Evolutionary conservation across 2,113 vertebrate species (phyloP).

Genomic region (Nyctereutes procyonoides): DNA sequence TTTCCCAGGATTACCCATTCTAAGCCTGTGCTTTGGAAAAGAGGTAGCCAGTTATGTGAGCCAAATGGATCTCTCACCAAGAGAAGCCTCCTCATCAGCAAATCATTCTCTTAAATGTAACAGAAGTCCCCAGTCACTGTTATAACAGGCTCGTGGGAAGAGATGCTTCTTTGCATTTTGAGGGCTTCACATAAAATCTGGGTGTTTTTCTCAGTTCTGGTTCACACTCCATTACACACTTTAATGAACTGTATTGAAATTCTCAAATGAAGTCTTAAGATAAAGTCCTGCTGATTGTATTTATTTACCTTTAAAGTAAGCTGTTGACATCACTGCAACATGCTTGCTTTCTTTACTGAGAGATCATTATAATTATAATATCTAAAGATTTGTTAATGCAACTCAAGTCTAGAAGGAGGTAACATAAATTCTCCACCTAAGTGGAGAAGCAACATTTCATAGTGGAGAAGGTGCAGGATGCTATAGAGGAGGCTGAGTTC

Average conservation of each 20-base stretch:
- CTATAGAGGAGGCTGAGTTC: background rate
- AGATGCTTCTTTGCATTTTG: constrained; percentile 31
- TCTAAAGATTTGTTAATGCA: background rate
- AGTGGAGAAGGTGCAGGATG: background rate
- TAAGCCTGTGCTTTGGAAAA: background rate
- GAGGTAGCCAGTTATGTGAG: background rate
- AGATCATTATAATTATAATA: background rate
- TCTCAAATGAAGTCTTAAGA: constrained; percentile 30
- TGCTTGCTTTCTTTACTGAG: background rate
- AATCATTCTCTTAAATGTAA: background rate
- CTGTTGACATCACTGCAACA: background rate
- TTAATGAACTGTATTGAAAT: constrained; percentile 41
- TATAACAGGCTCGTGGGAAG: background rate
- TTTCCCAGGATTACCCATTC: background rate
- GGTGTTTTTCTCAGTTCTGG: constrained; percentile 7
- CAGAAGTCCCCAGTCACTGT: background rate
- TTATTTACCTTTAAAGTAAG: constrained; percentile 46
- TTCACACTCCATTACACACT: constrained; percentile 3
- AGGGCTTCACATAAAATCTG: constrained; percentile 8
- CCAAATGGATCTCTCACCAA: background rate
- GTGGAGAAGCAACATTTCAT: background rate
- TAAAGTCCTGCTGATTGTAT: background rate
- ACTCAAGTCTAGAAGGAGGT: background rate
- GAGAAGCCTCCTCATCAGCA: background rate
- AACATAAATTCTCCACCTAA: background rate